Base-by-base conservation (phyloP, 2,888 invertebrate genomes). In the Acanthosepion pharaonis region DNA sequence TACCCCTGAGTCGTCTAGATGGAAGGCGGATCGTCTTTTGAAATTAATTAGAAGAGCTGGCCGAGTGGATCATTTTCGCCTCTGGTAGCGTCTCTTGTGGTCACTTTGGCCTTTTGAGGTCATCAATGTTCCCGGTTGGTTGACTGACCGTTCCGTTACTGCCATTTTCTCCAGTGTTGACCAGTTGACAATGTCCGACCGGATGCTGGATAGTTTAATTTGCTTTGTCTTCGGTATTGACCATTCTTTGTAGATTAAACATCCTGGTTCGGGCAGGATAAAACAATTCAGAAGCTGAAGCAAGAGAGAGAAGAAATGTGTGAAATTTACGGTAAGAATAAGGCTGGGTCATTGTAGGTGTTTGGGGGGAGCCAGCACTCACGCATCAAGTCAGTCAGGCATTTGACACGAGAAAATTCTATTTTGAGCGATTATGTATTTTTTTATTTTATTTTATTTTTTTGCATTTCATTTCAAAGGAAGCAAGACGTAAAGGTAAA, bases 1-100 rank as follows among this genome's bases (percentile, higher is more conserved):
- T 78, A n/a, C n/a, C 78, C 33, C 23, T 33, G n/a, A n/a, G 78
- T 78, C 78, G 33, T 78, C 33, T n/a, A 5, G 25, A 23, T n/a
- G 59, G 59, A 59, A 59, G 59, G 59, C 78, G 78, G n/a, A 0
- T 33, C n/a, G 78, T 78, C 78, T 78, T 78, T 78, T 78, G 78
- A 78, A 78, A 78, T 78, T 78, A 78, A 78, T 78, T 78, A 78
- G 78, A 78, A 78, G n/a, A n/a, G 78, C 78, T 78, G 33, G 15
- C 11, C n/a, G n/a, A 78, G n/a, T 78, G 78, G 78, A 78, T 78
- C 78, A 78, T 78, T 78, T n/a, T 78, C 78, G 78, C 78, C 78
- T 33, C 15, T 33, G 18, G 78, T 78, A 5, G 15, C 33, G n/a
- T 78, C 78, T 78, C 78, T n/a, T n/a, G n/a, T 78, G 78, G 78